Base-by-base conservation (phyloP, 2,888 invertebrate species). In the Drosophila trichaetosa region DNA sequence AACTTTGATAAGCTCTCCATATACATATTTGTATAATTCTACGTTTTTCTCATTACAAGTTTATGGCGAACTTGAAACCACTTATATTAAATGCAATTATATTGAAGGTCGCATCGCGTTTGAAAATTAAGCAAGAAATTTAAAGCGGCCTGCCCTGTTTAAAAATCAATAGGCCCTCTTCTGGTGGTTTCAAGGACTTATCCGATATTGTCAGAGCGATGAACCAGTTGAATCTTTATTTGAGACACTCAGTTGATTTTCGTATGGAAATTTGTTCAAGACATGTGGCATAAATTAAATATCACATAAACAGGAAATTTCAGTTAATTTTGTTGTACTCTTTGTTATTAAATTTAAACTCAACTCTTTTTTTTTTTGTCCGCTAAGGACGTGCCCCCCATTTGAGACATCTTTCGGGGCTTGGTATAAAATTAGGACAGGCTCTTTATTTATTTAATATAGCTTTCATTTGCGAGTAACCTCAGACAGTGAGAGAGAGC, bases 341-440 rank as follows among this genome's bases (percentile, higher is more conserved):
- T 46, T 83, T 87, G 84, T 84, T 70, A 16, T 73, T 68, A 67
- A 74, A 66, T 36, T 63, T 64, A 69, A 61, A 61, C 59, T 71
- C 40, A 62, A 54, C 70, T 65, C 61, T 60, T 31, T 38, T 24
- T 27, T 24, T 46, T 24, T 46, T 46, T 24, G 24, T 46, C 24
- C 16, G 16, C 33, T 29, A 11, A 38, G 53, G 81, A 83, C 83
- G 83, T 74, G 83, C 81, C 81, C 64, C 80, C 57, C 64, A 71
- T 70, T 73, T 75, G 33, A 36, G 75, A 34, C 52, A 36, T 65
- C 33, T 75, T 79, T 74, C 66, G 48, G 49, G 82, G 82, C 65
- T 75, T 60, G 80, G 66, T 61, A 51, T 53, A 49, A 27, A 38
- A 31, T 59, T 34, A 59, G 56, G 52, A 51, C 21, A 65, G 29